These are phyloP conservation scores for Trematocara variabile DNA, from an alignment of 2,113 vertebrate species.

Conservation along the genomic window DNA sequence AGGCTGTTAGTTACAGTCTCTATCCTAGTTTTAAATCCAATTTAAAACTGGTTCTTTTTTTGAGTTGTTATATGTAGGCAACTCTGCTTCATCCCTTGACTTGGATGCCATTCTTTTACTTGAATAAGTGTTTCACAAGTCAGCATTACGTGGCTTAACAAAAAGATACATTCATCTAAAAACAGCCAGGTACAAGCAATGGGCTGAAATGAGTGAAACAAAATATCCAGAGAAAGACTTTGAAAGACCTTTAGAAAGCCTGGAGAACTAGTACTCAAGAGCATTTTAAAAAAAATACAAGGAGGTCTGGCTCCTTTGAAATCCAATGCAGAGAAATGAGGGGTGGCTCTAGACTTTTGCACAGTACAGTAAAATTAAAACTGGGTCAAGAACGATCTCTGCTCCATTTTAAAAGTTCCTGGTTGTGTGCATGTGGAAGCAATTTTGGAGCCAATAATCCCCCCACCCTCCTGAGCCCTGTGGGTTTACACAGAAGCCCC, in stretches of 20 bases:
- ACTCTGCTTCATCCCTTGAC: not conserved
- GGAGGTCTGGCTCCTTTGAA: not conserved
- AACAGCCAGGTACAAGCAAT: not conserved
- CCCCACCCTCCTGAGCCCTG: not conserved
- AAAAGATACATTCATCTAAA: not conserved
- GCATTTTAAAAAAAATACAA: not conserved
- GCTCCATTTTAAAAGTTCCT: constrained; percentile 19
- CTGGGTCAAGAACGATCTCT: not conserved
- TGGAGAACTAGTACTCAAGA: not conserved
- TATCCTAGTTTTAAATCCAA: not conserved
- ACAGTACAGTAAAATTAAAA: not conserved
- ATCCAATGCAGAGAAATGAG: not conserved
- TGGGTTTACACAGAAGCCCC: constrained; percentile 15
- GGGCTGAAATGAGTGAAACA: not conserved
- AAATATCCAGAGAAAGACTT: not conserved
- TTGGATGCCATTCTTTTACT: not conserved
- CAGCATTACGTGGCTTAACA: not conserved
- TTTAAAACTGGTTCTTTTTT: not conserved
- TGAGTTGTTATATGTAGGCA: not conserved
- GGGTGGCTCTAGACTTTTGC: not conserved
- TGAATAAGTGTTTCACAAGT: not conserved
- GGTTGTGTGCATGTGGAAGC: constrained; percentile 56
- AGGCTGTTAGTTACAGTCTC: not conserved
- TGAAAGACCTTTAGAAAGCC: not conserved
- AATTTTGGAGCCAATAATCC: constrained; percentile 51